Percentiles rank a stretch among this genome's conserved stretches.
Evolutionary conservation across 2,113 vertebrate genomes (phyloP).

Genomic region (Furnarius figulus): DNA sequence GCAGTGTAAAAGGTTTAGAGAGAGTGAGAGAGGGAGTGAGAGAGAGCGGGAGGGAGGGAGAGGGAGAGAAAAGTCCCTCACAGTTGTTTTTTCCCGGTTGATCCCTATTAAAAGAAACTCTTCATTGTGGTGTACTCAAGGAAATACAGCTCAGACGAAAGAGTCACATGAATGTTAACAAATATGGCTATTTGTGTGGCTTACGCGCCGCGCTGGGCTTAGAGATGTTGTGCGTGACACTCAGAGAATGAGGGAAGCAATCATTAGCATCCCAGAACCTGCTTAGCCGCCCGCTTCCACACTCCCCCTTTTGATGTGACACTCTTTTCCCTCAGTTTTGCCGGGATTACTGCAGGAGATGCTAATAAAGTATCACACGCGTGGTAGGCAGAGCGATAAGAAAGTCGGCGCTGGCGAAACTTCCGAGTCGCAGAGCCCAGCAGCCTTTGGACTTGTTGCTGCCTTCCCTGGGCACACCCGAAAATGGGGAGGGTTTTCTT

Average conservation of each 20-base stretch:
- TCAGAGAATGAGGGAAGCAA: slow-evolving; percentile 74
- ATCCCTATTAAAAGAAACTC: slow-evolving; percentile 74
- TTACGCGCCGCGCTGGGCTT: slow-evolving; percentile 59
- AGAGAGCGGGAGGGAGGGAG: slow-evolving; percentile 54
- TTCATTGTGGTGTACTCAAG: slow-evolving; percentile 70
- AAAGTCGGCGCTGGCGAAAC: slow-evolving; percentile 52
- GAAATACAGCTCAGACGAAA: slow-evolving; percentile 67
- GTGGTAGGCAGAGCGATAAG: slow-evolving; percentile 60
- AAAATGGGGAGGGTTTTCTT: neutral
- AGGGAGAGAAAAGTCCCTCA: slow-evolving; percentile 70
- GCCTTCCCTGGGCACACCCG: neutral
- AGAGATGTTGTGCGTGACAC: slow-evolving; percentile 72
- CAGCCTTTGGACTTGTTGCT: slow-evolving; percentile 59
- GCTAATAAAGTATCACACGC: slow-evolving; percentile 61
- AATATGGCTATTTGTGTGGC: slow-evolving; percentile 76
- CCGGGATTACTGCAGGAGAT: slow-evolving; percentile 52
- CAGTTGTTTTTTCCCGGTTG: slow-evolving; percentile 66
- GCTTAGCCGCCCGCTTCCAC: slow-evolving; percentile 68
- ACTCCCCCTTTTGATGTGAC: slow-evolving; percentile 69
- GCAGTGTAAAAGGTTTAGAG: slow-evolving; percentile 91
- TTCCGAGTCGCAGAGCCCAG: neutral
- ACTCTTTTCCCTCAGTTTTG: slow-evolving; percentile 61
- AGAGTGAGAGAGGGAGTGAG: slow-evolving; percentile 73
- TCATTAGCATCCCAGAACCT: slow-evolving; percentile 75
- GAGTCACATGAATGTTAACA: slow-evolving; percentile 69